These are phyloP conservation scores for Augochlora pura DNA, from an alignment of 1,140 invertebrate genomes.

Conservation along the genomic window DNA sequence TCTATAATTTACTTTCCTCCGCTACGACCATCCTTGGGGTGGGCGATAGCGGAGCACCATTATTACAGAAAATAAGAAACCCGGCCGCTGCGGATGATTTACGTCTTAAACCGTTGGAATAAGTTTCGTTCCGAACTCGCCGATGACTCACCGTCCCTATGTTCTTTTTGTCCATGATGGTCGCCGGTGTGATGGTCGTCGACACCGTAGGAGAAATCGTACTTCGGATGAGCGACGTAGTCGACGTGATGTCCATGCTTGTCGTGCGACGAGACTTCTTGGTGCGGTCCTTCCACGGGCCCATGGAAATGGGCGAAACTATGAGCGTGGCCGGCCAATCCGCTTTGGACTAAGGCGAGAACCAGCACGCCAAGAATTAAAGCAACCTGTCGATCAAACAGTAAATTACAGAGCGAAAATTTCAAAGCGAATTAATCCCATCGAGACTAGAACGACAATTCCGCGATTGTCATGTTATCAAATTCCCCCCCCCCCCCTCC, in stretches of 20 bases:
- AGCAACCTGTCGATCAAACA: constrained; percentile 65
- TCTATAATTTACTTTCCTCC: constrained; percentile 20
- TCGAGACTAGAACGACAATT: background rate
- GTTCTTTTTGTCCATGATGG: constrained; percentile 83
- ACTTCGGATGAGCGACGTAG: constrained; percentile 80
- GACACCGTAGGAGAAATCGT: constrained; percentile 84
- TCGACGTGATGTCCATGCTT: constrained; percentile 72
- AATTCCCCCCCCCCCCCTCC: too few relatives aligned
- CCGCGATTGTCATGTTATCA: background rate
- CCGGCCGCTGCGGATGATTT: background rate
- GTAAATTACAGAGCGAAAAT: background rate
- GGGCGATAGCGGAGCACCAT: constrained; percentile 66
- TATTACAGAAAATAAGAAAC: constrained; percentile 18
- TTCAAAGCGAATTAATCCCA: background rate
- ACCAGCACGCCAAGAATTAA: constrained; percentile 63
- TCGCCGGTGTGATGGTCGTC: constrained; percentile 83
- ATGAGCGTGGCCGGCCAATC: constrained; percentile 73
- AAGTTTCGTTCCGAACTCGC: background rate
- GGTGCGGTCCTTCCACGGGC: constrained; percentile 72
- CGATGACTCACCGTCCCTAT: constrained; percentile 78
- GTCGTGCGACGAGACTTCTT: constrained; percentile 70
- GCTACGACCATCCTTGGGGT: background rate
- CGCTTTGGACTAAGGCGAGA: constrained; percentile 59
- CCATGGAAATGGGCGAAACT: constrained; percentile 76
- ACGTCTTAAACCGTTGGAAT: background rate